Conservation (phyloP, 1,140 invertebrate genomes). For the Brachionus calyciflorus region DNA sequence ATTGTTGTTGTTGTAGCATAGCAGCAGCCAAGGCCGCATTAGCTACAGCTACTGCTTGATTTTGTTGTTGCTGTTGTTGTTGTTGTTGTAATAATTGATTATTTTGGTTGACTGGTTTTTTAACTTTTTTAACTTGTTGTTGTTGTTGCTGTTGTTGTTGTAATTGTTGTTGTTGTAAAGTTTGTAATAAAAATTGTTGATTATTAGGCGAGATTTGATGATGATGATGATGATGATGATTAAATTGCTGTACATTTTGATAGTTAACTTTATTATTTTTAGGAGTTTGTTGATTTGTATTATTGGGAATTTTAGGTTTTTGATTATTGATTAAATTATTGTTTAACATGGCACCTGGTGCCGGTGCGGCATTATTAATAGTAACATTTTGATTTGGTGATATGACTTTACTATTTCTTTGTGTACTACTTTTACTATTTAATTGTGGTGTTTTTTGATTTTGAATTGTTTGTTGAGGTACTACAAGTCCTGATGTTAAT, state of each 20-base stretch:
- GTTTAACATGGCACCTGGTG: conserved; percentile 26
- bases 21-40: conserved; percentile 3
- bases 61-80: conserved; percentile 51
- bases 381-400: not conserved
- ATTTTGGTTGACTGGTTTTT: too few species aligned
- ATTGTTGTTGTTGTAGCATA: conserved; percentile 2
- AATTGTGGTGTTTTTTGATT: too few species aligned
- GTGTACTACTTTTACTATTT: too few species aligned
- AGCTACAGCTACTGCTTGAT: conserved; percentile 49
- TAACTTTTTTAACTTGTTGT: too few species aligned
- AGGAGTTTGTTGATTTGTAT: not conserved
- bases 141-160: conserved; percentile 52
- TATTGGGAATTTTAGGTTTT: not conserved
- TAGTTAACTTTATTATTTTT: not conserved
- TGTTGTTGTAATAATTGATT: conserved; percentile 45
- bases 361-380: conserved; percentile 14
- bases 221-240: not conserved
- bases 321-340: not conserved
- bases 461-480: too few species aligned
- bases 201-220: conserved; percentile 27
- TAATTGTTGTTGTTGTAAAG: conserved; percentile 50
- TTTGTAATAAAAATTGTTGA: conserved; percentile 51
- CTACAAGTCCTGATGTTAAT: not conserved
- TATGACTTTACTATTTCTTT: not conserved
- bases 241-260: not conserved